Evolutionary conservation across 1,140 invertebrate genomes (phyloP).

Genomic region (Drosophila hydei): DNA sequence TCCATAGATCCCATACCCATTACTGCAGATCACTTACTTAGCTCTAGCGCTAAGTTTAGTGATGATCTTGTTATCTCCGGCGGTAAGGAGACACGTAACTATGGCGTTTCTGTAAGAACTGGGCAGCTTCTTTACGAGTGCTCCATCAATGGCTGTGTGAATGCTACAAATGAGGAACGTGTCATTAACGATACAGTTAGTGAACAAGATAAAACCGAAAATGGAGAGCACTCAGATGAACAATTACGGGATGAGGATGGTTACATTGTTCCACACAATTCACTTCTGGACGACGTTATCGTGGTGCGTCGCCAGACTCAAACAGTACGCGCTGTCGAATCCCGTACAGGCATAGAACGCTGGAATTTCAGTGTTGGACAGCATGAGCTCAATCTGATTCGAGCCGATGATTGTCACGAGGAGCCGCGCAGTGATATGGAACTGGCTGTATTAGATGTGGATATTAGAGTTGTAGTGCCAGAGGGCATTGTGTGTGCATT

Average conservation of each 20-base stretch:
- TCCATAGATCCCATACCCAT: constrained; percentile 94
- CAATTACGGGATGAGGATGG: constrained; percentile 50
- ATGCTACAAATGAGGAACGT: constrained; percentile 84
- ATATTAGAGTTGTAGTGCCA: constrained; percentile 88
- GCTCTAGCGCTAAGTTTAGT: constrained; percentile 92
- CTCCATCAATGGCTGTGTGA: constrained; percentile 89
- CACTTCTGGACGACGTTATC: constrained; percentile 88
- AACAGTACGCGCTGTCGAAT: constrained; percentile 94
- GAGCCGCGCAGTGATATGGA: constrained; percentile 76
- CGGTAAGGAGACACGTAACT: constrained; percentile 88
- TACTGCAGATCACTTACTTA: constrained; percentile 92
- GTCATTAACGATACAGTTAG: constrained; percentile 57
- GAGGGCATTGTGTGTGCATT: constrained; percentile 90
- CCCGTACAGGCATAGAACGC: constrained; percentile 92
- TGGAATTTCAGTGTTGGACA: constrained; percentile 98
- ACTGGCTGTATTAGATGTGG: constrained; percentile 84
- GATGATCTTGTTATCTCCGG: constrained; percentile 95
- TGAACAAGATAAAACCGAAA: constrained; percentile 19
- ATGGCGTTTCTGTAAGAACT: constrained; percentile 90
- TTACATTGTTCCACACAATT: constrained; percentile 76
- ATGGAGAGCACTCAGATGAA: constrained; percentile 21
- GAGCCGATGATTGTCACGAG: constrained; percentile 85
- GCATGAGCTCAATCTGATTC: constrained; percentile 89
- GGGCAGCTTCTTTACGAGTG: constrained; percentile 93
- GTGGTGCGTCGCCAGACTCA: constrained; percentile 92